phyloP scores from a whole-genome alignment of 2,888 invertebrate genomes.

The Crossocerus cetratus region DNA sequence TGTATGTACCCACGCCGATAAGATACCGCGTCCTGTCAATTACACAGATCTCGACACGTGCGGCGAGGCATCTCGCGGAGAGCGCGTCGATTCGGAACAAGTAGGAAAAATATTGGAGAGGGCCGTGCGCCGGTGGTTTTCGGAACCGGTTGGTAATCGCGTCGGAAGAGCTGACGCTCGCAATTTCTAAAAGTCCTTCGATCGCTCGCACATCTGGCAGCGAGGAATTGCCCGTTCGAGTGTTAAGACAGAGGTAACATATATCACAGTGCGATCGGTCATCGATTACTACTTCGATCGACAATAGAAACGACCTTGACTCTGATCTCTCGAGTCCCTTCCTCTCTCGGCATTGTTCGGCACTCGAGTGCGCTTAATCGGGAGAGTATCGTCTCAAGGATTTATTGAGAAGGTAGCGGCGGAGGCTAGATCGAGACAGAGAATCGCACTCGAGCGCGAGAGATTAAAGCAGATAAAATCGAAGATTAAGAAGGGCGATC shows the following conservation, averaged over 20 bases:
- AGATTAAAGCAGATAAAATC: background rate
- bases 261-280: background rate
- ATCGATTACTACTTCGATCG: background rate
- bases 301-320: constrained; percentile 29
- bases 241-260: background rate
- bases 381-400: background rate
- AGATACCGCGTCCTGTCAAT: background rate
- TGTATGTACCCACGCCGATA: background rate
- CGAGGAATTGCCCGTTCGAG: background rate
- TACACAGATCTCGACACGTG: too few species aligned
- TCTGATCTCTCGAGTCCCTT: constrained; percentile 1
- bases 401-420: background rate
- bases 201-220: too few species aligned
- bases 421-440: background rate
- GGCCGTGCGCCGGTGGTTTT: too few species aligned
- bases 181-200: too few species aligned
- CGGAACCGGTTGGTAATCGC: too few species aligned
- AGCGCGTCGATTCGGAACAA: background rate
- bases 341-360: background rate
- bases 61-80: too few species aligned
- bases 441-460: too few species aligned
- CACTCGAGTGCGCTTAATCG: background rate
- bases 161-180: too few species aligned
- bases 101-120: too few species aligned
- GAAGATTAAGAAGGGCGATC: background rate